phyloP scores from a whole-genome alignment of 2,888 invertebrate genomes.

The Scrobipalpa costella region DNA sequence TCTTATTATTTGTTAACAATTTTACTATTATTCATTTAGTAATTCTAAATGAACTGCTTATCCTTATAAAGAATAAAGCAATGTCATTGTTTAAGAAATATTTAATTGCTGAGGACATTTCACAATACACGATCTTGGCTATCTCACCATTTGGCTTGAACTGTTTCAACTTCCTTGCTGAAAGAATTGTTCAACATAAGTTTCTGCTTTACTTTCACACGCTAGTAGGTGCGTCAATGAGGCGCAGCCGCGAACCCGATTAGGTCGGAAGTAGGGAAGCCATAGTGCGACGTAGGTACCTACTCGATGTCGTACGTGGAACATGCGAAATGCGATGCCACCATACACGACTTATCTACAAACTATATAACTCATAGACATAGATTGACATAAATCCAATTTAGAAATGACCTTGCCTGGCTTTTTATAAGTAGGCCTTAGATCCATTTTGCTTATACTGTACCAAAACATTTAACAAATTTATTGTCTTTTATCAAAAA shows the following conservation, averaged over 20 bases:
- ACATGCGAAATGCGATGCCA: conserved; percentile 12
- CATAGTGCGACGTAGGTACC: conserved; percentile 39
- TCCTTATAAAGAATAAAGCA: no score
- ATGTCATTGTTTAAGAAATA: no score
- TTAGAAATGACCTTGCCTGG: neutral
- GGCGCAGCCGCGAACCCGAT: conserved; percentile 42
- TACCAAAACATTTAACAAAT: neutral
- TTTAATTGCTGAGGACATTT: no score
- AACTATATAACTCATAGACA: no score
- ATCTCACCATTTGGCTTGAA: no score
- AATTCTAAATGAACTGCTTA: no score
- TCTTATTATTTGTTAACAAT: no score
- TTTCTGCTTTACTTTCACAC: neutral
- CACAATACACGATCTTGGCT: no score
- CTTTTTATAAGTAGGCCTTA: neutral
- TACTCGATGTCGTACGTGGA: conserved; percentile 20
- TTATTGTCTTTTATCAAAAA: neutral
- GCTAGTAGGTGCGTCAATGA: neutral
- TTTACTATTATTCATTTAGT: no score
- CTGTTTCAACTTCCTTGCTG: no score
- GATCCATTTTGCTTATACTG: neutral
- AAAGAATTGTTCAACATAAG: no score
- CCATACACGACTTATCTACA: neutral
- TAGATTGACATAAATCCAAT: conserved; percentile 1
- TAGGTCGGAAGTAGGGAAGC: conserved; percentile 48